phyloP scores from a whole-genome alignment of 2,888 invertebrate genomes.

The Lochmaea capreae region DNA sequence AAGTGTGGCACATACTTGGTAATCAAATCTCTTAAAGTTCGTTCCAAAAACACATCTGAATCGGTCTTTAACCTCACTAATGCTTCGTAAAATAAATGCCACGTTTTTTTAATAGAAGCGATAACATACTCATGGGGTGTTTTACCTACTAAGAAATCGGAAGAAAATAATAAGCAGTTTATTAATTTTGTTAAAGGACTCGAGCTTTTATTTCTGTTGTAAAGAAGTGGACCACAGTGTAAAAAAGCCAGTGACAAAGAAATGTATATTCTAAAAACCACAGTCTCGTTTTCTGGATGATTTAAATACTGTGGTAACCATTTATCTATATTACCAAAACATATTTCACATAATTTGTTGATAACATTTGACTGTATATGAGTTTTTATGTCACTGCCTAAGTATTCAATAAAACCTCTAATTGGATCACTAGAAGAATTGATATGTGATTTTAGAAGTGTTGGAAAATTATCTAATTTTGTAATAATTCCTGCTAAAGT shows the following conservation, averaged over 20 bases:
- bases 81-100: conserved; percentile 68
- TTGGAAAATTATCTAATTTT: conserved; percentile 55
- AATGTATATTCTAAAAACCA: conserved; percentile 58
- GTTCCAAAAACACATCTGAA: conserved; percentile 66
- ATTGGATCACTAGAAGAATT: conserved; percentile 53
- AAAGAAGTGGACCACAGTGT: conserved; percentile 58
- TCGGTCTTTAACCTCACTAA: conserved; percentile 66
- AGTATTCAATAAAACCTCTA: conserved; percentile 55
- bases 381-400: conserved; percentile 50
- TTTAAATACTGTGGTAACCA: conserved; percentile 54
- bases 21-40: conserved; percentile 67
- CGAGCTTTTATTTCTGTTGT: conserved; percentile 58
- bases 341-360: conserved; percentile 56
- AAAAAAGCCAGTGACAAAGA: conserved; percentile 57
- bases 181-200: conserved; percentile 68
- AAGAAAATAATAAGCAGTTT: conserved; percentile 67
- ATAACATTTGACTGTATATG: conserved; percentile 44
- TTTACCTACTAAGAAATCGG: conserved; percentile 66
- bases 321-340: conserved; percentile 57
- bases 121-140: conserved; percentile 62
- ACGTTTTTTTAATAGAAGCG: conserved; percentile 67
- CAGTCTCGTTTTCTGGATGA: conserved; percentile 54
- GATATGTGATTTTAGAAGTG: conserved; percentile 47
- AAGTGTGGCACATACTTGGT: conserved; percentile 61
- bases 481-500: conserved; percentile 54